Evolutionary conservation across 2,888 invertebrate species (phyloP), one percentile per base, ranked within the genome.

Genomic region (Erebia ligea): DNA sequence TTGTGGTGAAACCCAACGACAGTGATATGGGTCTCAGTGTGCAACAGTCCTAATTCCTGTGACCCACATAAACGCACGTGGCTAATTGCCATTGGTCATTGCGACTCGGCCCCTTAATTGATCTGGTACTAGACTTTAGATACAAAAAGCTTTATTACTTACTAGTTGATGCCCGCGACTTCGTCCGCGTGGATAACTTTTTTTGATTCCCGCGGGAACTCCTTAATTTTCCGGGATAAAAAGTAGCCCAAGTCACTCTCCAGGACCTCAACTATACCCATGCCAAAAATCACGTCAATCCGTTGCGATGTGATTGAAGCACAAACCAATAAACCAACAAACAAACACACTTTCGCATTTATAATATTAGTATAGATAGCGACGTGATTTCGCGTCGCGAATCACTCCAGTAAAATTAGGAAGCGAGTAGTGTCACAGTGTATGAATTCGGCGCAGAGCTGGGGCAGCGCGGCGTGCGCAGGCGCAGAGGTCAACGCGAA

Each of bases 21-120:
- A 19, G 54, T 3, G 21, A 52, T 17, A 3, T 21, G 21, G 19
- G 40, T 52, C 34, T 56, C 66, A 67, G 58, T 66, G 62, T 67
- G 48, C 9, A n/a, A 48, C 40, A 68, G 56, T 45, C 59, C 66
- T 86, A 88, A 81, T 75, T 84, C 85, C 76, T 85, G 76, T 86
- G 89, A 86, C 90, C 90, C 78, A 89, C 79, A 81, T 85, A 76
- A 58, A 75, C 80, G 82, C 85, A 84, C 84, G 82, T 84, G 85
- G 77, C 78, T 88, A 88, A 90, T 90, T 88, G 87, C 75, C 80
- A 89, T 89, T 88, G 88, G 86, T 73, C 73, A 81, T 84, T 75
- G 66, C 80, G 84, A 83, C 84, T 85, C 84, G 85, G 84, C 82
- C 80, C 72, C 78, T 80, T 84, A 86, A 87, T 86, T 84, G 80